phyloP scores from a whole-genome alignment of 2,888 invertebrate species.

The Eilema caniola region DNA sequence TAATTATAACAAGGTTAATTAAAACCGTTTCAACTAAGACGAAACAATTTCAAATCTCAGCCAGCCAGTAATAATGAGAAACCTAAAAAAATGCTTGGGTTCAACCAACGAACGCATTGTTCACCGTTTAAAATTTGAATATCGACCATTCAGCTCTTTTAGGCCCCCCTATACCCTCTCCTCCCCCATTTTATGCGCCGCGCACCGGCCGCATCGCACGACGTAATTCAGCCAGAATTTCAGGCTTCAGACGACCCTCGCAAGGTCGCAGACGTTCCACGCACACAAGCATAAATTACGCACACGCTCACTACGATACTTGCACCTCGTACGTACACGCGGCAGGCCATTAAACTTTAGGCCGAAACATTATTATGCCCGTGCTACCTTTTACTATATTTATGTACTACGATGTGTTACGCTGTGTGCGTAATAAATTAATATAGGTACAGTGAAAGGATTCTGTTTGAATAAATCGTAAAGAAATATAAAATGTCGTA shows the following conservation, averaged over 20 bases:
- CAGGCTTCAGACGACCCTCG: slow-evolving; percentile 80
- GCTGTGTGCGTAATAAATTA: slow-evolving; percentile 31
- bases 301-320: slow-evolving; percentile 57
- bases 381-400: slow-evolving; percentile 20
- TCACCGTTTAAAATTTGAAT: slow-evolving; percentile 65
- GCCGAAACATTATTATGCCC: slow-evolving; percentile 39
- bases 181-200: slow-evolving; percentile 44
- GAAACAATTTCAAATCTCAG: slow-evolving; percentile 3
- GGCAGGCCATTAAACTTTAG: slow-evolving; percentile 68
- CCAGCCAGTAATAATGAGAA: slow-evolving; percentile 15
- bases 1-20: neutral
- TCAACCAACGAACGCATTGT: slow-evolving; percentile 58
- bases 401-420: slow-evolving; percentile 12
- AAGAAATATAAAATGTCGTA: slow-evolving; percentile 38
- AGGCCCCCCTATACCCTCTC: slow-evolving; percentile 33
- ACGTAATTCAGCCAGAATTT: slow-evolving; percentile 64
- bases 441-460: slow-evolving; percentile 37
- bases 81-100: slow-evolving; percentile 23
- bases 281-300: slow-evolving; percentile 61
- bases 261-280: slow-evolving; percentile 83
- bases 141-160: slow-evolving; percentile 63
- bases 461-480: slow-evolving; percentile 39
- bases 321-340: slow-evolving; percentile 54
- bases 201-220: slow-evolving; percentile 50
- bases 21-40: slow-evolving; percentile 1